Conservation (phyloP, 2,113 vertebrate genomes). For the Ochotona curzoniae region DNA sequence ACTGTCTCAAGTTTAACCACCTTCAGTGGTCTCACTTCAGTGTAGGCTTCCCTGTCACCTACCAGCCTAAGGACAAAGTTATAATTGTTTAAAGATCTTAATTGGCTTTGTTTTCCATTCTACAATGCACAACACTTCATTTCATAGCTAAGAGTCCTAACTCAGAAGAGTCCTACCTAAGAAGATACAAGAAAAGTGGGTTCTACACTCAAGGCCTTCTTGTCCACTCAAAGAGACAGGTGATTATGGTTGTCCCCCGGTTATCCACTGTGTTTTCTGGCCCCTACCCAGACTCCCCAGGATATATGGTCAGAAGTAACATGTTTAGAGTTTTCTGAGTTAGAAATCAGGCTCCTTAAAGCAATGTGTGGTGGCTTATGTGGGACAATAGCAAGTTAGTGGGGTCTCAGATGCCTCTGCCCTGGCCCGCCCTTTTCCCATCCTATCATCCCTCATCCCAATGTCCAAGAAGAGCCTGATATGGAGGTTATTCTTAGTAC, state of each 20-base stretch:
- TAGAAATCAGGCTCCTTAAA: background rate
- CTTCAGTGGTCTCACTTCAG: accelerated
- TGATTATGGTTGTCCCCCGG: background rate
- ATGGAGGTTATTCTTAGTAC: background rate
- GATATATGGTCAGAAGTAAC: background rate
- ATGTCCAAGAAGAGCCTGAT: background rate
- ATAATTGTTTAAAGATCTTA: too few species aligned
- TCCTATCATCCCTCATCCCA: background rate
- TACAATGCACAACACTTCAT: too few species aligned
- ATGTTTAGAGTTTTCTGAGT: background rate
- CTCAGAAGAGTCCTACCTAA: background rate
- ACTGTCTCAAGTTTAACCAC: accelerated
- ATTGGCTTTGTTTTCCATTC: too few species aligned
- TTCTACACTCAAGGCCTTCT: background rate
- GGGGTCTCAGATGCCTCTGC: background rate
- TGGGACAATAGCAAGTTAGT: background rate
- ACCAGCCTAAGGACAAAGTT: too few species aligned
- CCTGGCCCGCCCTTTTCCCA: too few species aligned
- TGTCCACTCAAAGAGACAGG: background rate
- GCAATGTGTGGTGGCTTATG: background rate
- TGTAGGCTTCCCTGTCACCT: background rate
- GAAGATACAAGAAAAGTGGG: background rate
- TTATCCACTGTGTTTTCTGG: background rate
- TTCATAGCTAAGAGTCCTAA: too few species aligned
- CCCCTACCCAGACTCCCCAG: background rate